Conservation (phyloP, 2,888 invertebrate species). For the Julus scandinavius region DNA sequence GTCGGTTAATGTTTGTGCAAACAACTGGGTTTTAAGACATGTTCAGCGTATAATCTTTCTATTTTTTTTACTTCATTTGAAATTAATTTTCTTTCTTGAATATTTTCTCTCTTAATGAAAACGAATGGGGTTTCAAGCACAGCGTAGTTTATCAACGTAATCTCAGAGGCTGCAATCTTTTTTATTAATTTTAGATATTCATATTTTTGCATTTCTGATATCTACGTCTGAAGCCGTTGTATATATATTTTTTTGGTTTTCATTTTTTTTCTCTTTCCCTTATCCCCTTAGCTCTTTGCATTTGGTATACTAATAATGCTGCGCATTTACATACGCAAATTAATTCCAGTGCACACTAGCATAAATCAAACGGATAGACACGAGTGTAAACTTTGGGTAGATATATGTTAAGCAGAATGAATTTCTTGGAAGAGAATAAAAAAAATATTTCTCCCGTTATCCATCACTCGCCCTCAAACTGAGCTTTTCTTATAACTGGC, state of each 20-base stretch:
- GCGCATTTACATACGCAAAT: constrained; percentile 46
- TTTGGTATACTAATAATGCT: constrained; percentile 43
- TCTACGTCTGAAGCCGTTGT: constrained; percentile 3
- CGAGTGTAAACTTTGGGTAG: constrained; percentile 40
- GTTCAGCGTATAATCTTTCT: not conserved
- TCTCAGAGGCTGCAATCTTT: constrained; percentile 26
- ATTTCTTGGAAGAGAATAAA: constrained; percentile 35
- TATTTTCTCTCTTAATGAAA: constrained; percentile 23
- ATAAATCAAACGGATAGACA: constrained; percentile 45
- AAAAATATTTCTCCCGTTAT: constrained; percentile 1
- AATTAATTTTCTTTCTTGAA: constrained; percentile 37
- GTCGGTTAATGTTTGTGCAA: constrained; percentile 23
- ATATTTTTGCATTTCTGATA: constrained; percentile 46
- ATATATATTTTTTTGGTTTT: not conserved
- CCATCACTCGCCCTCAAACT: constrained; percentile 31
- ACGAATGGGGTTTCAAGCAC: constrained; percentile 23
- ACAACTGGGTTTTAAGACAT: constrained; percentile 35
- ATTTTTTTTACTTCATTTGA: constrained; percentile 22
- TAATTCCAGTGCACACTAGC: constrained; percentile 43
- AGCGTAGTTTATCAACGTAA: constrained; percentile 33
- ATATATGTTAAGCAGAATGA: constrained; percentile 43
- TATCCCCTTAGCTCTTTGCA: constrained; percentile 43
- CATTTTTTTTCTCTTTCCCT: constrained; percentile 7
- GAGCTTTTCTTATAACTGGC: constrained; percentile 29
- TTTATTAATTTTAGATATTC: constrained; percentile 46